Evolutionary conservation across 2,113 vertebrate species (phyloP), one percentile per base, ranked within the genome.

Genomic region (Hyla sarda): DNA sequence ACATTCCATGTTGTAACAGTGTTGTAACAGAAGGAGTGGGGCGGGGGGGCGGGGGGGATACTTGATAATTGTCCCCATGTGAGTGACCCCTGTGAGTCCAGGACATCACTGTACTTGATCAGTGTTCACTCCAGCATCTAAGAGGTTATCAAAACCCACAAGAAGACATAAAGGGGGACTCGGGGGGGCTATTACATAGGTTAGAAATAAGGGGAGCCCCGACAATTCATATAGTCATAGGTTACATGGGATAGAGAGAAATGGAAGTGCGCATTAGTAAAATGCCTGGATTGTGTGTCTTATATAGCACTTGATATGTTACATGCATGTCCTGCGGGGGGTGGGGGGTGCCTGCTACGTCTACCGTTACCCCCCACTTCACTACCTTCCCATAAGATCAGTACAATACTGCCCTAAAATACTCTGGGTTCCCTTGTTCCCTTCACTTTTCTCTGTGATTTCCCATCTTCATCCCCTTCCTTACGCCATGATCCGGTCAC

Each of bases 1-100:
- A 85, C 83, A 79, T 79, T 78, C 83, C 45, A 54, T 77, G 58
- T 54, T 69, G 56, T 77, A 69, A 85, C 83, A 85, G 60, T 19
- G 48, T n/a, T n/a, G n/a, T n/a, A n/a, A n/a, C n/a, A n/a, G 47
- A 47, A 47, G 12, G 0, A 9, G 58, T 52, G 47, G n/a, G 0
- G 34, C 0, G 69, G 32, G 21, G 11, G 21, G 5, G n/a, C 25
- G 17, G 54, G 19, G 50, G 47, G 47, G 11, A 12, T 50, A 25
- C 6, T 11, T 14, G 21, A 62, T 45, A 62, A 71, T n/a, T 32
- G 25, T 47, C 41, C 10, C 17, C 30, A 52, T 52, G 80, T 13
- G 62, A 23, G n/a, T 21, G 28, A 9, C 58, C n/a, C n/a, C 48
- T 30, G 23, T 2, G 60, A 8, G 3, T 32, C 41, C 62, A 69